phyloP scores from a whole-genome alignment of 2,888 invertebrate species.

The Drosophila anomalata region DNA sequence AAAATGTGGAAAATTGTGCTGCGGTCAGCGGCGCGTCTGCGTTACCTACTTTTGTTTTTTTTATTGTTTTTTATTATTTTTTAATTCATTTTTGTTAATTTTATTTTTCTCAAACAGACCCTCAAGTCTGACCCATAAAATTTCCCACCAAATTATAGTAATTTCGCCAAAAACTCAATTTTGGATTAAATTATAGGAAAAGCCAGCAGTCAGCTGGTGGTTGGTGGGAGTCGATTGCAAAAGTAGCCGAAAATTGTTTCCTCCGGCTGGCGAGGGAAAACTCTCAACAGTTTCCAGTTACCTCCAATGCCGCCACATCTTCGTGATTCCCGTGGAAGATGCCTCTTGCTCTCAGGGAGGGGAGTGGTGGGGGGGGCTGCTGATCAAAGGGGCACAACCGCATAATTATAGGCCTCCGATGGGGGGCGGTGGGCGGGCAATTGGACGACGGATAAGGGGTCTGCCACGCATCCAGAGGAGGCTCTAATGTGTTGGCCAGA shows the following conservation, averaged over 20 bases:
- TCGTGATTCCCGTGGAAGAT: constrained; percentile 32
- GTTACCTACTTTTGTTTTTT: constrained; percentile 31
- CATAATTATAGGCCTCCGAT: constrained; percentile 46
- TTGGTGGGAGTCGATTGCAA: constrained; percentile 72
- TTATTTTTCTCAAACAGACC: constrained; percentile 22
- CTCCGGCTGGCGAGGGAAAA: constrained; percentile 10
- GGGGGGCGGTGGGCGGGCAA: constrained; percentile 34
- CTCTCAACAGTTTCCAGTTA: constrained; percentile 63
- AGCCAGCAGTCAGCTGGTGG: constrained; percentile 11
- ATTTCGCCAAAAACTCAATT: constrained; percentile 74
- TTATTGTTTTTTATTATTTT: constrained; percentile 22
- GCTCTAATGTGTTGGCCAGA: not conserved
- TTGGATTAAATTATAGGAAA: constrained; percentile 48
- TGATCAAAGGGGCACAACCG: constrained; percentile 42
- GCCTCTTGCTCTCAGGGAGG: constrained; percentile 9
- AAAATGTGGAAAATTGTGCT: constrained; percentile 40
- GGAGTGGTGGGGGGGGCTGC: not conserved
- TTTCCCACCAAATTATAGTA: constrained; percentile 79
- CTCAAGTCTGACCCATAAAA: constrained; percentile 76
- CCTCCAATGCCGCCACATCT: constrained; percentile 31
- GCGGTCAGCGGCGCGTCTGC: constrained; percentile 62
- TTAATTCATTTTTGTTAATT: constrained; percentile 17
- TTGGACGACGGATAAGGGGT: constrained; percentile 10
- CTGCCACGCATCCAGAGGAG: constrained; percentile 12
- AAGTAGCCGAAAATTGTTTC: constrained; percentile 69